Conservation (phyloP, 2,888 invertebrate genomes). For the Thymelicus sylvestris region DNA sequence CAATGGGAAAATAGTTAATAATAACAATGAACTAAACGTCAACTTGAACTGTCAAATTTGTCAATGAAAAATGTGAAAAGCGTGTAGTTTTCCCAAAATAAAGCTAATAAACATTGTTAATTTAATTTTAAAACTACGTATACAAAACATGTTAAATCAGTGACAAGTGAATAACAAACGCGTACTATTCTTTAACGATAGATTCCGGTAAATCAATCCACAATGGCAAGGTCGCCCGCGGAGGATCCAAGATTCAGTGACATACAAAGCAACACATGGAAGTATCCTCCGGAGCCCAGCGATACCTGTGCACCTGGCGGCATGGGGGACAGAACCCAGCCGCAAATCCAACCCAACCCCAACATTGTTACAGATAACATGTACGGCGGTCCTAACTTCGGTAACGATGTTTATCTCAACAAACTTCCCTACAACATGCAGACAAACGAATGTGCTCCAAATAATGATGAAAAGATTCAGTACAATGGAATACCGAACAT, state of each 20-base stretch:
- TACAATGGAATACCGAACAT: conserved; percentile 62
- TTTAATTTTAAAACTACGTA: conserved; percentile 5
- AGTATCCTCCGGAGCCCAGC: conserved; percentile 70
- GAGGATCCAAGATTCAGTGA: conserved; percentile 79
- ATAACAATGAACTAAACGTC: conserved; percentile 27
- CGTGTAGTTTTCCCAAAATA: conserved; percentile 50
- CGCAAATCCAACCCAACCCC: conserved; percentile 59
- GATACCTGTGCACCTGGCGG: conserved; percentile 69
- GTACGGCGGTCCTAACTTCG: conserved; percentile 65
- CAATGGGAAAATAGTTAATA: not conserved
- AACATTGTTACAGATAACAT: conserved; percentile 66
- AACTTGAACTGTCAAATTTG: conserved; percentile 38
- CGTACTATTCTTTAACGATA: conserved; percentile 40
- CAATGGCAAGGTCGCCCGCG: conserved; percentile 83
- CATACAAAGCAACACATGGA: conserved; percentile 77
- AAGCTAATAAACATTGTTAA: conserved; percentile 26
- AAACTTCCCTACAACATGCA: conserved; percentile 69
- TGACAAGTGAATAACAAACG: conserved; percentile 23
- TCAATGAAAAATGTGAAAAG: conserved; percentile 53
- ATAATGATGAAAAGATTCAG: conserved; percentile 66
- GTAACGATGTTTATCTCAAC: conserved; percentile 72
- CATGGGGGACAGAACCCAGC: conserved; percentile 66
- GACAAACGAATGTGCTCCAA: conserved; percentile 59
- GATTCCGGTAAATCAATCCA: conserved; percentile 56
- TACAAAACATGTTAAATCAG: conserved; percentile 36